Evolutionary conservation across 2,113 vertebrate genomes (phyloP).

Genomic region (Dissostichus mawsoni): DNA sequence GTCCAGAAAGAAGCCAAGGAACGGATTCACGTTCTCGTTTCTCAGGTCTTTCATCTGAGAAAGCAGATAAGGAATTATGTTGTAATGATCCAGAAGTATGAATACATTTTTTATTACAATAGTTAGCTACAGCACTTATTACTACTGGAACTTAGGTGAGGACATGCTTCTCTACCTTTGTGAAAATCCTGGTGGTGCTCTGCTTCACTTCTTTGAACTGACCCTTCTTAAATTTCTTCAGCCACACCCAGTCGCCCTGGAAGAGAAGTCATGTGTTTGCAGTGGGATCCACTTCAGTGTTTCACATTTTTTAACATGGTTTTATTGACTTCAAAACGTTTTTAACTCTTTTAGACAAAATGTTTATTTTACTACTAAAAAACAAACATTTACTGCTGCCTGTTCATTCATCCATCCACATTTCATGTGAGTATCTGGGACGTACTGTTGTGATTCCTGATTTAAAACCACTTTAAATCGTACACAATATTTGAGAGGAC

Average conservation of each 20-base stretch:
- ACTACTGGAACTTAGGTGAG: neutral
- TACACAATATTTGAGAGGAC: neutral
- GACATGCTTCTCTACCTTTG: slow-evolving; percentile 83
- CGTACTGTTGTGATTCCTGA: neutral
- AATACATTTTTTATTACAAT: neutral
- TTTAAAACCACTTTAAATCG: neutral
- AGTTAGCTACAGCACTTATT: neutral
- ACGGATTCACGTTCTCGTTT: slow-evolving; percentile 93
- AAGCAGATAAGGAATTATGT: neutral
- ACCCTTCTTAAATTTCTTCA: slow-evolving; percentile 88
- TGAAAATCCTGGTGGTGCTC: slow-evolving; percentile 87
- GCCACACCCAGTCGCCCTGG: slow-evolving; percentile 94
- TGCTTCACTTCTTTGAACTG: slow-evolving; percentile 83
- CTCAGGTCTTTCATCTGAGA: slow-evolving; percentile 91
- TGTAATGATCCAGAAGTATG: neutral
- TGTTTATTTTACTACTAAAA: neutral
- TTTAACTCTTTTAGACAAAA: neutral
- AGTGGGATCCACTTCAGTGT: neutral
- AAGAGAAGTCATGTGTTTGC: slow-evolving; percentile 18
- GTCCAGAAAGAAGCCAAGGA: slow-evolving; percentile 92
- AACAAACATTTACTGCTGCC: neutral
- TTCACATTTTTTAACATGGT: neutral
- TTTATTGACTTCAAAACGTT: neutral
- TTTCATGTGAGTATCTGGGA: neutral
- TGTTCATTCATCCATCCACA: neutral